Evolutionary conservation across 1,140 invertebrate species (phyloP).

Genomic region (Orchestia grillus): DNA sequence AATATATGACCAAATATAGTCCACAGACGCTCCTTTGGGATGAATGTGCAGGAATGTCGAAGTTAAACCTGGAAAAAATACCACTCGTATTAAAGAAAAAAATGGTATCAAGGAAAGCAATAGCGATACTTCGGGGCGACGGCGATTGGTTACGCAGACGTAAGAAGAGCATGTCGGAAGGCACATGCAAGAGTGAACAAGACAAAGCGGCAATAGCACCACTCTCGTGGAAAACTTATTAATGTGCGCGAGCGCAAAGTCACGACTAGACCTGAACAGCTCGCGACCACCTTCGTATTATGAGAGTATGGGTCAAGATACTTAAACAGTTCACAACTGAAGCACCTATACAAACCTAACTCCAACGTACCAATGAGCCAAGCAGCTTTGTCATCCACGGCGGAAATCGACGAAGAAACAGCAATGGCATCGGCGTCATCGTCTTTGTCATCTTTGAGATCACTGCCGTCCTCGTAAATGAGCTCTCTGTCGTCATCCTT

Average conservation of each 20-base stretch:
- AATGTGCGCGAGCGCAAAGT: not conserved
- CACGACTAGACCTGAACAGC: not conserved
- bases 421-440: slow-evolving; percentile 72
- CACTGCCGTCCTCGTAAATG: slow-evolving; percentile 52
- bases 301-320: not conserved
- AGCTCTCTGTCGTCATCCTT: slow-evolving; percentile 41
- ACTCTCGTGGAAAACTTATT: too few relatives aligned
- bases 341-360: not conserved
- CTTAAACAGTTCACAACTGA: not conserved
- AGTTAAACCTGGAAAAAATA: slow-evolving; percentile 77
- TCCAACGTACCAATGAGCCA: slow-evolving; percentile 71
- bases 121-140: too few relatives aligned
- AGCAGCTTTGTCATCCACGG: slow-evolving; percentile 72
- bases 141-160: too few relatives aligned
- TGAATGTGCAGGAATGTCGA: slow-evolving; percentile 89
- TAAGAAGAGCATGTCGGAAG: too few relatives aligned
- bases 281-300: not conserved
- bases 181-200: too few relatives aligned
- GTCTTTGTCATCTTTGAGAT: slow-evolving; percentile 73
- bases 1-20: slow-evolving; percentile 88
- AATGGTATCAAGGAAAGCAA: not conserved
- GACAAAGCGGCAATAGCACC: too few relatives aligned
- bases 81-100: not conserved
- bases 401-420: slow-evolving; percentile 68
- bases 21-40: slow-evolving; percentile 86